Percentiles rank a stretch among this genome's conserved stretches.
Conservation (phyloP, 2,797 vertebrate species). For the Eulemur mongoz region DNA sequence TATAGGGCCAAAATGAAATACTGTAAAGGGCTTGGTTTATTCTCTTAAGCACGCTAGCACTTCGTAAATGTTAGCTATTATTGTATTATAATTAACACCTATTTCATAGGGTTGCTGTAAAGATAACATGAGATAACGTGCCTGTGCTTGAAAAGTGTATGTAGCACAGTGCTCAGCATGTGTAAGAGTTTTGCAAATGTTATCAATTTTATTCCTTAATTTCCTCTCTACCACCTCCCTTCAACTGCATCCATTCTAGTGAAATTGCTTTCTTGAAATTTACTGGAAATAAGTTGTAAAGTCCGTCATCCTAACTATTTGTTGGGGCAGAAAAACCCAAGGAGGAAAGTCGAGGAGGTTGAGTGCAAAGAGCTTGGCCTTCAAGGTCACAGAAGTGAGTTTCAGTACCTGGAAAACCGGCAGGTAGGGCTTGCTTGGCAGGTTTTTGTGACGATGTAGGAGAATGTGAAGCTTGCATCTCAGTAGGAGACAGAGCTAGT, state of each 20-base stretch:
- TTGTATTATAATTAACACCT: neutral
- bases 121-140: neutral
- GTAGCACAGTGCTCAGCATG: neutral
- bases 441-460: rapidly evolving
- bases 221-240: neutral
- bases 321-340: neutral
- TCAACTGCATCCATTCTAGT: neutral
- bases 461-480: neutral
- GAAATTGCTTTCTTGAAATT: neutral
- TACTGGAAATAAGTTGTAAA: neutral
- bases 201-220: neutral
- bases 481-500: neutral
- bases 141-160: neutral
- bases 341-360: neutral
- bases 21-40: neutral
- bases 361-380: neutral
- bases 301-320: neutral
- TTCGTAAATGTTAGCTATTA: neutral
- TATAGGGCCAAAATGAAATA: neutral
- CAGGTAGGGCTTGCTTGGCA: rapidly evolving
- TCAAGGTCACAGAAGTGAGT: neutral
- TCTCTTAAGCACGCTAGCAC: neutral
- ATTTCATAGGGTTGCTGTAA: neutral
- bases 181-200: neutral
- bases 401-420: neutral